Base-by-base conservation (phyloP, 2,797 vertebrate species). In the Rhyacichthys aspro region DNA sequence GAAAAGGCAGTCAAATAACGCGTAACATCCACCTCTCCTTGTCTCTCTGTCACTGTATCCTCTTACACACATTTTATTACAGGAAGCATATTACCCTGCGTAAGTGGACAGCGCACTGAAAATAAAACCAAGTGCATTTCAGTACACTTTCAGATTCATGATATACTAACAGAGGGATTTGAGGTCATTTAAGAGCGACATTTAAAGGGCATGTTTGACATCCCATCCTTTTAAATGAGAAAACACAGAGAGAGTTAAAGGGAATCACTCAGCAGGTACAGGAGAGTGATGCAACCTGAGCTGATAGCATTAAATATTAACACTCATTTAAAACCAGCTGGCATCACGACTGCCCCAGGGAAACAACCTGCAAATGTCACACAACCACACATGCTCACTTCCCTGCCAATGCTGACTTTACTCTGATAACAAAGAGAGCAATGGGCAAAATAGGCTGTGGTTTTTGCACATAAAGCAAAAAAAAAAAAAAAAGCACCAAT, bases 221-320 rank as follows among this genome's bases (percentile, higher is more conserved):
- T 39, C 19, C 38, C 34, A 18, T 66, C 50, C 43, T 58, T 57
- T 78, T 64, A 43, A 74, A 74, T 34, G 14, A 63, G 41, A 67
- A 63, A 56, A 61, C 11, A 19, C 4, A 47, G 49, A 64, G 59
- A 62, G 18, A 18, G 38, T 68, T 56, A 58, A 53, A 54, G 43
- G 33, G 72, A 81, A 39, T 66, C 59, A 52, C 55, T 70, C 57
- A 47, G 62, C 48, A 69, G 53, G 41, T 52, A 47, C 43, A 63
- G 52, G 61, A 43, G 59, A 74, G 50, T n/a, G 39, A 82, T 70
- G 64, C 67, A 80, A 73, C 59, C 44, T 36, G 72, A 82, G 52
- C 45, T 41, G 43, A 32, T 17, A 17, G 65, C 68, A 83, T 83
- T 72, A 82, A 86, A 77, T 74, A 83, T 83, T 76, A 60, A 84